These are phyloP conservation scores for Dipus sagitta DNA, from an alignment of 2,797 vertebrate genomes.

Conservation along the genomic window DNA sequence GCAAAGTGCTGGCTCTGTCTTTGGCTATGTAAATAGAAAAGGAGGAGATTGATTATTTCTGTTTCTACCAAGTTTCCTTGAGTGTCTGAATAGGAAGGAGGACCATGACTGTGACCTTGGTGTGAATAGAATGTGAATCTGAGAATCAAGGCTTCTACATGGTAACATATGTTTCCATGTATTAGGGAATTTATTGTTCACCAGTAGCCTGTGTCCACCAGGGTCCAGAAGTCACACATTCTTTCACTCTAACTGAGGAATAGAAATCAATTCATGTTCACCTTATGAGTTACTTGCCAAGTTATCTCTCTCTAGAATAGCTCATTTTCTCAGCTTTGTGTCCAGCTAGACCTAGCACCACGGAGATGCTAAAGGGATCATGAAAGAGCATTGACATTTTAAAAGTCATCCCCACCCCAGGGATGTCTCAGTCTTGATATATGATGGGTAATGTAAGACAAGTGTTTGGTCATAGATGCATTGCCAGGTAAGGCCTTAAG, in stretches of 20 bases:
- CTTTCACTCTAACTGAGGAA: not conserved
- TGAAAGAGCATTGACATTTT: conserved; percentile 5
- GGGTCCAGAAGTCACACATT: not conserved
- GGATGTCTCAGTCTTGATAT: conserved; percentile 37
- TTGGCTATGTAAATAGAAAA: not conserved
- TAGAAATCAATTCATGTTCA: not conserved
- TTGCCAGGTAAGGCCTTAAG: not conserved
- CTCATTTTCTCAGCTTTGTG: conserved; percentile 50
- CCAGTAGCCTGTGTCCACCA: not conserved
- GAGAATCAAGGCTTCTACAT: not conserved
- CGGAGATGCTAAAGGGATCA: not conserved
- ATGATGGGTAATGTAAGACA: not conserved
- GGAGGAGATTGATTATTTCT: not conserved
- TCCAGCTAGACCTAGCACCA: conserved; percentile 23
- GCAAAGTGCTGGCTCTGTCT: no score
- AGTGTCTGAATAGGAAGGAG: not conserved
- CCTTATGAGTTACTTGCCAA: not conserved
- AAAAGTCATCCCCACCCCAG: not conserved
- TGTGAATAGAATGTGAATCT: not conserved
- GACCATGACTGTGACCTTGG: not conserved
- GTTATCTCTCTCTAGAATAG: conserved; percentile 26
- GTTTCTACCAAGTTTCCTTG: not conserved
- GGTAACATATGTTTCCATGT: not conserved
- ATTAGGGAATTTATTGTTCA: not conserved
- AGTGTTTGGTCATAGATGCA: not conserved